These are phyloP conservation scores for Junonia oenone DNA, from an alignment of 2,888 invertebrate species.

Conservation along the genomic window DNA sequence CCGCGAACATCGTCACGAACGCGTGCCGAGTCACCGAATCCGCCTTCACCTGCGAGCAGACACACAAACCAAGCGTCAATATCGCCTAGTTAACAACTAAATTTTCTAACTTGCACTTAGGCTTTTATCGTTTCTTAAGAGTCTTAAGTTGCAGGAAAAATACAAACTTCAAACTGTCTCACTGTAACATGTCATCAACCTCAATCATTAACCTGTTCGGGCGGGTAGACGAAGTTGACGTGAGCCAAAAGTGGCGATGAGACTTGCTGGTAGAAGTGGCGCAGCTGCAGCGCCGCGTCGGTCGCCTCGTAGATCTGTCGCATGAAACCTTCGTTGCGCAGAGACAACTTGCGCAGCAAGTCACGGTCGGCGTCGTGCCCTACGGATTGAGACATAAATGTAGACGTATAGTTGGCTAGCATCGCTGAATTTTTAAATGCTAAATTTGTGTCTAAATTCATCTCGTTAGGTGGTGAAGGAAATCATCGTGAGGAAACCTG, in stretches of 20 bases:
- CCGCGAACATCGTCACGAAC: conserved; percentile 81
- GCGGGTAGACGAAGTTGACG: conserved; percentile 82
- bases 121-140: no score
- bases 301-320: conserved; percentile 86
- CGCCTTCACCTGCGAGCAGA: conserved; percentile 58
- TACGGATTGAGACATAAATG: no score
- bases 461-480: no score
- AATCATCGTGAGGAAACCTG: no score
- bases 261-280: conserved; percentile 83
- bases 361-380: conserved; percentile 83
- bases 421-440: no score
- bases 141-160: no score
- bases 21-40: conserved; percentile 70
- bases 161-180: neutral
- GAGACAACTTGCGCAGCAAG: conserved; percentile 82
- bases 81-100: no score
- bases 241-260: conserved; percentile 83
- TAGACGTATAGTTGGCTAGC: no score
- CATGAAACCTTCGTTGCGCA: conserved; percentile 83
- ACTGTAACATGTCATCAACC: neutral
- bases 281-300: conserved; percentile 83
- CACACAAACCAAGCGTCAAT: no score
- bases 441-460: no score
- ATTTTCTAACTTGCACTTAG: no score
- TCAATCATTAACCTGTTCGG: conserved; percentile 56